Evolutionary conservation across 2,888 invertebrate species (phyloP).

Genomic region (Lumbricus terrestris): DNA sequence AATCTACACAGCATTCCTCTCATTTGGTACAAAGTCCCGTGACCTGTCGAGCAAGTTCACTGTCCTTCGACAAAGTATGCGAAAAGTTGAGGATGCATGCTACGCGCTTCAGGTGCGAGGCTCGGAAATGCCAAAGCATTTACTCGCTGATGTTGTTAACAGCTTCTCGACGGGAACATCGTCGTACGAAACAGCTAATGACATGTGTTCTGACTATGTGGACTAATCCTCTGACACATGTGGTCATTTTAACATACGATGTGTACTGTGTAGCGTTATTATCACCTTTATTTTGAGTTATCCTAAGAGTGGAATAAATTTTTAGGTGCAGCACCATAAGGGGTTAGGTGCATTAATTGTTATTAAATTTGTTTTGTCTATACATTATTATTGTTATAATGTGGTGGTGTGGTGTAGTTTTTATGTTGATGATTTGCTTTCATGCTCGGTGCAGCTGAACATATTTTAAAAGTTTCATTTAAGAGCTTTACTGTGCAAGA

Average conservation of each 20-base stretch:
- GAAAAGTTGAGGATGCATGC: constrained; percentile 81
- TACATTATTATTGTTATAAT: no score
- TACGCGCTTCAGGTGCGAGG: constrained; percentile 78
- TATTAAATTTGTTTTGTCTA: no score
- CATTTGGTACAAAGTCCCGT: constrained; percentile 64
- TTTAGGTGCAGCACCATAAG: no score
- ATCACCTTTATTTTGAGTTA: not conserved
- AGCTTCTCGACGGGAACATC: not conserved
- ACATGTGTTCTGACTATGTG: not conserved
- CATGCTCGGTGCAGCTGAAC: no score
- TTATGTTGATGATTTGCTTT: no score
- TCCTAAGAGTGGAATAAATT: no score
- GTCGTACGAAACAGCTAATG: not conserved
- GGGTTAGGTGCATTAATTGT: no score
- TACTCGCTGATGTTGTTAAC: constrained; percentile 8
- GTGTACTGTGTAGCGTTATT: not conserved
- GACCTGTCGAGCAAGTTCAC: constrained; percentile 73
- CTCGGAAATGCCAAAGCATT: constrained; percentile 70
- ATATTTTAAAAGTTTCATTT: no score
- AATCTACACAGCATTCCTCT: constrained; percentile 62
- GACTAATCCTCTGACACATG: not conserved
- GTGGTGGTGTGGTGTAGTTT: no score
- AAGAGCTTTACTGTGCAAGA: no score
- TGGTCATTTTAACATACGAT: not conserved
- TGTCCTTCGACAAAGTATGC: constrained; percentile 73